Conservation (phyloP, 2,113 vertebrate genomes). For the Urocolius indicus region DNA sequence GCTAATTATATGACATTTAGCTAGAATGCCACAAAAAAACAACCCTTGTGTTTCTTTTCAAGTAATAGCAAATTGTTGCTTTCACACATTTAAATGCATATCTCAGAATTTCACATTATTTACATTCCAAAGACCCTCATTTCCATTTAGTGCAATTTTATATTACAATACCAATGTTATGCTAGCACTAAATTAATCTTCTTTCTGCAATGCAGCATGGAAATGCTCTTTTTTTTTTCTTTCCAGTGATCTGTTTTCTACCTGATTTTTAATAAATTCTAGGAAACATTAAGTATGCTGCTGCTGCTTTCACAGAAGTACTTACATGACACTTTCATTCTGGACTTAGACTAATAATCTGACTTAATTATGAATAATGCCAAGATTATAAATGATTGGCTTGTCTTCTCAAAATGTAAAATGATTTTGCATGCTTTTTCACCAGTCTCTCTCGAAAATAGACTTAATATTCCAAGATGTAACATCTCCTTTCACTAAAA, state of each 20-base stretch:
- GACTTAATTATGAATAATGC: conserved; percentile 45
- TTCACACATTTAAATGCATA: neutral
- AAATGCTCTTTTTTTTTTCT: neutral
- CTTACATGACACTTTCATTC: neutral
- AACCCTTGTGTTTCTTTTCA: neutral
- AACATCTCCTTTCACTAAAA: conserved; percentile 25
- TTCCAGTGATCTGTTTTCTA: neutral
- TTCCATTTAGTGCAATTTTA: neutral
- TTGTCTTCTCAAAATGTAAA: conserved; percentile 30
- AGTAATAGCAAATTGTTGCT: neutral
- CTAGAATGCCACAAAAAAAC: neutral
- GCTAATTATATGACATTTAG: neutral
- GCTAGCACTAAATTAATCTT: neutral
- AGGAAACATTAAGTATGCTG: conserved; percentile 1
- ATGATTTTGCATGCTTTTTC: neutral
- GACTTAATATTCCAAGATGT: neutral
- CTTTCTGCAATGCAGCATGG: neutral
- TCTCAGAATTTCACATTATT: neutral
- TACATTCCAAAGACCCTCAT: neutral
- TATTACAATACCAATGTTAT: neutral
- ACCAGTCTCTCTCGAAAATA: neutral
- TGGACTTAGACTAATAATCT: conserved; percentile 43
- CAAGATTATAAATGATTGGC: conserved; percentile 34
- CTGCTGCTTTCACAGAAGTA: neutral
- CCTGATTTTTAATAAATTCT: neutral